Conservation (phyloP, 2,888 invertebrate species). For the Stenurella melanura region DNA sequence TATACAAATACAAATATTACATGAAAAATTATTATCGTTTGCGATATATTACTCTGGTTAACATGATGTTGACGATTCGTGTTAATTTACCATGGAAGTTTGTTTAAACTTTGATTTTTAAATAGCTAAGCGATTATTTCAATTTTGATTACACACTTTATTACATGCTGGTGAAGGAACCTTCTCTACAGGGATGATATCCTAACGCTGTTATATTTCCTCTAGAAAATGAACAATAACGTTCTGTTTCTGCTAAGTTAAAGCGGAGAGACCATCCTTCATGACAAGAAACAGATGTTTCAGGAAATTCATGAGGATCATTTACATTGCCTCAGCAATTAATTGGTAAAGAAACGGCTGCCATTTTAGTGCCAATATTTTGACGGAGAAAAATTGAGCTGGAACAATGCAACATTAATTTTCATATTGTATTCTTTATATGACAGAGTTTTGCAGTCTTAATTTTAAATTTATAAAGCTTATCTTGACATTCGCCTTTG, state of each 20-base stretch:
- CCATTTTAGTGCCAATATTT: constrained; percentile 33
- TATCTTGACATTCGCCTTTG: too few species aligned
- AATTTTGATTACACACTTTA: not conserved
- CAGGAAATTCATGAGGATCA: constrained; percentile 51
- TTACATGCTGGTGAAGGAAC: not conserved
- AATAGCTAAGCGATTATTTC: not conserved
- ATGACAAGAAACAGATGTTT: constrained; percentile 58
- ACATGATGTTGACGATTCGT: not conserved
- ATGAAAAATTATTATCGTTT: too few species aligned
- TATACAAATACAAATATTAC: too few species aligned
- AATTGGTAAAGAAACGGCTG: constrained; percentile 46
- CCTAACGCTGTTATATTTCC: constrained; percentile 20
- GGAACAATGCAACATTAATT: not conserved
- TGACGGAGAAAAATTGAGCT: constrained; percentile 24
- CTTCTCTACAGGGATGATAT: not conserved
- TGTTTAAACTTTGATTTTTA: not conserved
- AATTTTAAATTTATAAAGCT: too few species aligned
- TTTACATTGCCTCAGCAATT: constrained; percentile 48
- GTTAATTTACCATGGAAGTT: not conserved
- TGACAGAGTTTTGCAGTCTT: too few species aligned
- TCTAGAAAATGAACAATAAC: constrained; percentile 19
- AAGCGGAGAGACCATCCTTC: constrained; percentile 39
- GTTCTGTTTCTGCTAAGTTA: constrained; percentile 7
- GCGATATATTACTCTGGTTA: too few species aligned
- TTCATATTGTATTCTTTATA: too few species aligned